Base-by-base conservation (phyloP, 2,113 vertebrate species). In the Indicator maculatus region DNA sequence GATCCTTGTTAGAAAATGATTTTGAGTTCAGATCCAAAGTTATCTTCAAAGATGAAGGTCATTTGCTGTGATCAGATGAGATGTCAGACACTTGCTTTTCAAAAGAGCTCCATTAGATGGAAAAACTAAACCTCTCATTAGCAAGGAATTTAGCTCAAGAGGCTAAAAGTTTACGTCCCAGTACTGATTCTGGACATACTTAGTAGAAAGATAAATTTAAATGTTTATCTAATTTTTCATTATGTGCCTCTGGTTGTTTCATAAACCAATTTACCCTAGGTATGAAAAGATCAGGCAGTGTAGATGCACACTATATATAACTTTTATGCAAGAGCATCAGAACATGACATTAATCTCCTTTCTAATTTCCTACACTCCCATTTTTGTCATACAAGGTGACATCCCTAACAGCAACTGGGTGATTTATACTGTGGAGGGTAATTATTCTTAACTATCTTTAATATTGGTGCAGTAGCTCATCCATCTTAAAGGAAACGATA, bases 361-460 rank as follows among this genome's bases (percentile, higher is more conserved):
- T 95, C 66, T 94, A 95, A 95, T 97, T 97, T 96, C 83, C 88
- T 89, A 30, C 5, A 5, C 50, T 92, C 76, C 55, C 47, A 47
- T 84, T 95, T 95, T 95, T 95, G 86, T 89, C 84, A 53, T 86
- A 83, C 31, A 86, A 89, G 70, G 90, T 93, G 91, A 96, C 73
- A 82, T 94, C 90, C 86, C 60, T 77, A 75, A 84, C 64, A 95
- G 84, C 82, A 92, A 73, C 56, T 33, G 50, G 59, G 16, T 96
- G 94, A 97, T 97, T 96, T 96, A 93, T 95, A 55, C 19, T 75
- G 60, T 66, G 72, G 53, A 95, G 69, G 24, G 66, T 94, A 93
- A 94, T 91, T 89, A 88, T 88, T 94, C 89, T 93, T 94, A 95
- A 94, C 83, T 94, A 53, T 95, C 66, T 95, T 93, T 96, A 95